Evolutionary conservation across 2,888 invertebrate genomes (phyloP).

Genomic region (Ephialtes manifestator): DNA sequence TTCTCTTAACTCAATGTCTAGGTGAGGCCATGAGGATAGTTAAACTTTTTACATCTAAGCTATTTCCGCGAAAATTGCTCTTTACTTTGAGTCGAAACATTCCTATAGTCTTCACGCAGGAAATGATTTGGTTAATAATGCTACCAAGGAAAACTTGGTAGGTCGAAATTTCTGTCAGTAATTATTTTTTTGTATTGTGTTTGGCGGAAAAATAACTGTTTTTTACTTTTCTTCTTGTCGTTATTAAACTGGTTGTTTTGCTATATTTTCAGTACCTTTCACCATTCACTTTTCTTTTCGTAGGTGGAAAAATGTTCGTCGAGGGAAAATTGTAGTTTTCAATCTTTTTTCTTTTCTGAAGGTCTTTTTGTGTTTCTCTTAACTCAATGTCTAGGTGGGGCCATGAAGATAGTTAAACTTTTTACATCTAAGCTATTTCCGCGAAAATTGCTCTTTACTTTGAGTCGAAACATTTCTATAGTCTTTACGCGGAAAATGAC

Average conservation of each 20-base stretch:
- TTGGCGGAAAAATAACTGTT: background rate
- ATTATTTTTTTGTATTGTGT: background rate
- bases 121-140: background rate
- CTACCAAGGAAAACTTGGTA: too few relatives aligned
- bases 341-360: background rate
- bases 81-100: background rate
- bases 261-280: constrained; percentile 15
- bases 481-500: background rate
- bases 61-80: background rate
- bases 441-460: background rate
- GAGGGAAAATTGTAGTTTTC: constrained; percentile 7
- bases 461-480: background rate
- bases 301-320: background rate
- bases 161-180: too few relatives aligned
- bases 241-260: background rate
- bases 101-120: background rate
- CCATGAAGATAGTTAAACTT: background rate
- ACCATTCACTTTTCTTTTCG: constrained; percentile 8
- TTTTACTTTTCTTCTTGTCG: background rate
- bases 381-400: too few relatives aligned
- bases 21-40: background rate
- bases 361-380: background rate
- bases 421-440: background rate
- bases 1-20: too few relatives aligned
- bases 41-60: constrained; percentile 5